Conservation (phyloP, 2,888 invertebrate genomes). For the Microctonus brassicae region DNA sequence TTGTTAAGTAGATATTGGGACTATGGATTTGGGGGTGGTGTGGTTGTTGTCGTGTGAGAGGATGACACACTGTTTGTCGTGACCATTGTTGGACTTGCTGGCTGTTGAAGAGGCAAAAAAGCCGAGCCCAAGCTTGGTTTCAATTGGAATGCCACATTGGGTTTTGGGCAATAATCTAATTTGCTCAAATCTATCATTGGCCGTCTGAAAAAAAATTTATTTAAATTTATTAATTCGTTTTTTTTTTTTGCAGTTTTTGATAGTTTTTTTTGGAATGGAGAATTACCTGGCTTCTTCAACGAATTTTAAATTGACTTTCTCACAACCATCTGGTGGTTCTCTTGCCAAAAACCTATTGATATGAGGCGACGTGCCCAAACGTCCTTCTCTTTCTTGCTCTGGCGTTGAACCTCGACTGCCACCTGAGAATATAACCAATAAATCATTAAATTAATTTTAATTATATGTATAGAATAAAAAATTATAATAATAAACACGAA, state of each 20-base stretch:
- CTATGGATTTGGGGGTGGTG: constrained; percentile 69
- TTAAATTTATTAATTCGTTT: not conserved
- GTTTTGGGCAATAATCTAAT: constrained; percentile 73
- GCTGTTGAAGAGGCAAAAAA: constrained; percentile 79
- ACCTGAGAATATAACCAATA: too few species aligned
- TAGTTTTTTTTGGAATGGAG: not conserved
- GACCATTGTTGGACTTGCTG: constrained; percentile 63
- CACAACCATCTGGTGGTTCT: constrained; percentile 92
- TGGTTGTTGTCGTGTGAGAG: constrained; percentile 65
- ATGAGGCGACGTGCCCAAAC: constrained; percentile 84
- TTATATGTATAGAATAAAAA: too few species aligned
- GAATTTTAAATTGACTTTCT: constrained; percentile 82
- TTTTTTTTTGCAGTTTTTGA: not conserved
- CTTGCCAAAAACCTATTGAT: constrained; percentile 88
- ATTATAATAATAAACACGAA: too few species aligned
- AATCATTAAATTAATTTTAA: too few species aligned
- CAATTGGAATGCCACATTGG: constrained; percentile 80
- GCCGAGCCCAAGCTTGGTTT: constrained; percentile 85
- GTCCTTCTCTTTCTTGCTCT: constrained; percentile 78
- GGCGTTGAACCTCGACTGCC: constrained; percentile 84
- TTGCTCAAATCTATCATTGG: constrained; percentile 71
- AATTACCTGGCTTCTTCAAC: constrained; percentile 75
- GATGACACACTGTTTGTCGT: constrained; percentile 56
- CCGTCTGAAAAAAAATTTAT: constrained; percentile 59
- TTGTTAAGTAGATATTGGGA: constrained; percentile 58